These are phyloP conservation scores for Asbolus verrucosus DNA, from an alignment of 1,140 invertebrate genomes.

Conservation along the genomic window DNA sequence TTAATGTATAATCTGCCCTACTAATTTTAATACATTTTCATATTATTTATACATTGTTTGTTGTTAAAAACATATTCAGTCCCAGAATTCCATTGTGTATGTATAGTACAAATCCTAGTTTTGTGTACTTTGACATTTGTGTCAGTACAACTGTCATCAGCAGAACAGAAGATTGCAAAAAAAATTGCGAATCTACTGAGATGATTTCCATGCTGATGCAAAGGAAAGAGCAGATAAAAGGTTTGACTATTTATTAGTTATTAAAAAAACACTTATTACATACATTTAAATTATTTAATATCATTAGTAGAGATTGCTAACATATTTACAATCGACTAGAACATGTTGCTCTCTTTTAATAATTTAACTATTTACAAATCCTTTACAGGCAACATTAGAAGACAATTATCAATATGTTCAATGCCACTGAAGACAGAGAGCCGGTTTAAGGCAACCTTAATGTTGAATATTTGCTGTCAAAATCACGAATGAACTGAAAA, in stretches of 20 bases:
- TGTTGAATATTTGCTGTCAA: conserved; percentile 18
- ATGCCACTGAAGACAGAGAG: conserved; percentile 29
- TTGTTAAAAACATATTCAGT: too few species aligned
- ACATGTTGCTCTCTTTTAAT: conserved; percentile 58
- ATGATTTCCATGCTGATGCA: background rate
- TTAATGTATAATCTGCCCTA: conserved; percentile 33
- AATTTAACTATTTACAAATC: conserved; percentile 51
- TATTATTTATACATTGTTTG: background rate
- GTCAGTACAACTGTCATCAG: too few species aligned
- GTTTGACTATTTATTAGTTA: conserved; percentile 58
- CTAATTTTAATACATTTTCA: conserved; percentile 45
- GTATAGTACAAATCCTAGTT: too few species aligned
- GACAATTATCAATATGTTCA: conserved; percentile 41
- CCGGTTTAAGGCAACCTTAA: conserved; percentile 29
- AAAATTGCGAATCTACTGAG: too few species aligned
- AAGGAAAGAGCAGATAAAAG: conserved; percentile 36
- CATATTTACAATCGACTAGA: conserved; percentile 64
- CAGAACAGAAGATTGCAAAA: too few species aligned
- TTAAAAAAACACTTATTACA: conserved; percentile 63
- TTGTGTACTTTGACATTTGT: too few species aligned
- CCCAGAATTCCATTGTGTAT: too few species aligned
- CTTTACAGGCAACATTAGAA: conserved; percentile 36
- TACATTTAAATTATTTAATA: conserved; percentile 61
- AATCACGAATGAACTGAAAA: background rate
- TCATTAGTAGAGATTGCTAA: conserved; percentile 61